Evolutionary conservation across 2,797 vertebrate genomes (phyloP).

Genomic region (Zalophus californianus): DNA sequence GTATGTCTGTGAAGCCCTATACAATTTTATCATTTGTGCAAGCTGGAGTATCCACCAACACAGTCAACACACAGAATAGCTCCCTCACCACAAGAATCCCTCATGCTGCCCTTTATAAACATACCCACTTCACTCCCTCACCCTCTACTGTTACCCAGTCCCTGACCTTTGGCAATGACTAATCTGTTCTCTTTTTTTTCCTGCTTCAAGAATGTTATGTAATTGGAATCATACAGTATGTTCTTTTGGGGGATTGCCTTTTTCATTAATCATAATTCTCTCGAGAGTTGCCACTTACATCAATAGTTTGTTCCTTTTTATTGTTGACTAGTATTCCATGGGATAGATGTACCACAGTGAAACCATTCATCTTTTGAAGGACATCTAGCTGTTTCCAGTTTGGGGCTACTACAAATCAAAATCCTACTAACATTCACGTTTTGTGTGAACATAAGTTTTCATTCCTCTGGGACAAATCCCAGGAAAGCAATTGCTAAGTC

Average conservation of each 20-base stretch:
- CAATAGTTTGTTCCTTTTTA: not conserved
- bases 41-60: not conserved
- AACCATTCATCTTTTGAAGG: not conserved
- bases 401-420: not conserved
- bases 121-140: not conserved
- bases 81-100: not conserved
- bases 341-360: not conserved
- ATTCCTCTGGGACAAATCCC: slow-evolving; percentile 41
- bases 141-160: fast-evolving
- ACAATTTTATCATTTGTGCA: not conserved
- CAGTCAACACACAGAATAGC: not conserved
- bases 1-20: not conserved
- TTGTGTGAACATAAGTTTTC: not conserved
- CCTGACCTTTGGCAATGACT: not conserved
- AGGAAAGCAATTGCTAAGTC: not conserved
- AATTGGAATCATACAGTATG: not conserved
- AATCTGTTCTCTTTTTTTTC: not conserved
- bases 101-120: not conserved
- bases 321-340: not conserved
- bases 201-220: not conserved
- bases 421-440: not conserved
- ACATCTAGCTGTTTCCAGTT: not conserved
- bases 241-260: not conserved
- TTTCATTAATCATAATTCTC: not conserved
- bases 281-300: not conserved